Base-by-base conservation (phyloP, 2,888 invertebrate genomes). In the Isotomurus palustris region DNA sequence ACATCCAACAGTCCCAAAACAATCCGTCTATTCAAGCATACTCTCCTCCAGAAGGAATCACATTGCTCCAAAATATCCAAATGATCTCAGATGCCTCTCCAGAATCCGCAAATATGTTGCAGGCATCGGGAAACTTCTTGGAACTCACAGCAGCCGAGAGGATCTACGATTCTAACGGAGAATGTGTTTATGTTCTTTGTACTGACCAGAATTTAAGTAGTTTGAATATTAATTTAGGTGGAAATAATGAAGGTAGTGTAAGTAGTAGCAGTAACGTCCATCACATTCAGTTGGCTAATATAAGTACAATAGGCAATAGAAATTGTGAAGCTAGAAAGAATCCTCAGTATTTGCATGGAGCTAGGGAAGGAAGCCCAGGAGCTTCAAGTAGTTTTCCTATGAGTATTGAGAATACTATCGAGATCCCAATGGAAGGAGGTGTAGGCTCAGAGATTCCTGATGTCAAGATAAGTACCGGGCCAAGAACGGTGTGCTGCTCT, bases 11-110 rank as follows among this genome's bases (percentile, higher is more conserved):
- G 6, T n/a, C n/a, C n/a, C n/a, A n/a, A n/a, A 41, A 28, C 12
- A 48, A 53, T 22, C 47, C 47, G 14, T 21, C 57, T 24, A 43
- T 58, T 2, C 41, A 51, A 17, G 52, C 59, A 19, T 53, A 32
- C 40, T 56, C 56, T 5, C 58, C 56, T 12, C 52, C 50, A 24
- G 56, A 50, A 2, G 60, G 49, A n/a, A 29, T 60, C 1, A 58
- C 65, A 12, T 43, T 65, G 25, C 52, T 65, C 19, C 62, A 65
- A 51, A 65, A 62, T 40, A 58, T 65, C 40, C 65, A 60, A 52
- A 65, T 65, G 65, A 45, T 60, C 5, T n/a, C n/a, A n/a, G 60
- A 65, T 29, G 29, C 60, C 29, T 27, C 45, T 2, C 36, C 51
- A 28, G 28, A 48, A 27, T 48, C 53, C 29, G 50, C 40, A 40